Base-by-base conservation (phyloP, 2,888 invertebrate species). In the Scrobipalpa costella region DNA sequence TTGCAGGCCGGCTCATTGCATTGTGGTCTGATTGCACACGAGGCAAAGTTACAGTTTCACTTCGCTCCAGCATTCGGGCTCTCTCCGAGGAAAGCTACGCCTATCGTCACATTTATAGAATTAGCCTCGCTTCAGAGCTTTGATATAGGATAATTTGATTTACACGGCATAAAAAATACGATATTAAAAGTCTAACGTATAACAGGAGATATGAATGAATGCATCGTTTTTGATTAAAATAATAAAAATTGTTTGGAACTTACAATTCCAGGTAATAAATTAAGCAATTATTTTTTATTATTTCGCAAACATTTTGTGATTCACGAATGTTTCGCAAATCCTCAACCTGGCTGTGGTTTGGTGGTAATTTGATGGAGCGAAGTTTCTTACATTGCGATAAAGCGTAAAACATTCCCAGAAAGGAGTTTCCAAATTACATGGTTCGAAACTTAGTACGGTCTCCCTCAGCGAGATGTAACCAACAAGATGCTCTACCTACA, bases 311-410 rank as follows among this genome's bases (percentile, higher is more conserved):
- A 11, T 61, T 33, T 63, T 74, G 77, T 79, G 77, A 80, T 66
- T 79, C 80, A 78, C 68, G 70, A 67, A 61, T 63, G 72, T 80
- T 79, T 79, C 71, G 75, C 73, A 79, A 61, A 61, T 64, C 13
- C 69, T 70, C 72, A 73, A 66, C 61, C 64, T 81, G 81, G 81
- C 73, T 81, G 82, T 72, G 81, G 77, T 80, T 71, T 55, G 40
- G 38, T 19, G 40, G 60, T 44, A 60, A 63, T 60, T 60, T 60
- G 13, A 40, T 52, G n/a, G 60, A 60, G 44, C 21, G 33, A 58
- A 15, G 63, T 34, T 36, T 36, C 49, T 44, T 57, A 15, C 57
- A 27, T 7, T 27, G 36, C 57, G 7, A 36, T 55, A 33, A 55
- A 33, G 27, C 55, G 55, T 55, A 55, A 57, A 38, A 34, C 27